Conservation (phyloP, 2,888 invertebrate genomes). For the Alsophila aescularia region DNA sequence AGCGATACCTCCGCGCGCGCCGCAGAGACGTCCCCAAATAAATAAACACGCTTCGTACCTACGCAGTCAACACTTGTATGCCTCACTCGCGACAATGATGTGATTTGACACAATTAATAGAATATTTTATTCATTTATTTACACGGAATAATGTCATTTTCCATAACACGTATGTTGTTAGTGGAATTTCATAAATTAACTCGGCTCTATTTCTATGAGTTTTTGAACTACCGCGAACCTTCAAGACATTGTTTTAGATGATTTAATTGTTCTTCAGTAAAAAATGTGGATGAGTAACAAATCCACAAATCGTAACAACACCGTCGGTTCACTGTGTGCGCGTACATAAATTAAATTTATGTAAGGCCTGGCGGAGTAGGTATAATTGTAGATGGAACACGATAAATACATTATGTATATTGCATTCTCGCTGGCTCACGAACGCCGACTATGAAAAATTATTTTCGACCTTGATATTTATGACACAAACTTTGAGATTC, state of each 20-base stretch:
- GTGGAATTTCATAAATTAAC: constrained; percentile 4
- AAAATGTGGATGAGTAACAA: constrained; percentile 21
- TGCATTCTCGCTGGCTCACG: constrained; percentile 48
- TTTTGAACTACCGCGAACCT: constrained; percentile 17
- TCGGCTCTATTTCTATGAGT: constrained; percentile 1
- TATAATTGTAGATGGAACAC: constrained; percentile 46
- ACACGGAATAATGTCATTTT: constrained; percentile 53
- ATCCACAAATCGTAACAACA: constrained; percentile 16
- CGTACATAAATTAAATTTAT: constrained; percentile 40
- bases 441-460: constrained; percentile 55
- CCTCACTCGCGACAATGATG: constrained; percentile 58
- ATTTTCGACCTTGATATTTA: constrained; percentile 68
- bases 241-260: constrained; percentile 10
- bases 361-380: constrained; percentile 38
- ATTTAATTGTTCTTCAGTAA: constrained; percentile 14
- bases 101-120: constrained; percentile 53
- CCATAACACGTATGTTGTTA: constrained; percentile 34
- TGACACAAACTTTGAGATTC: constrained; percentile 60
- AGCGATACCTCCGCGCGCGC: constrained; percentile 55
- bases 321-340: constrained; percentile 32
- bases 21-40: constrained; percentile 60
- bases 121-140: constrained; percentile 58
- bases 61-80: constrained; percentile 69
- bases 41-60: constrained; percentile 67
- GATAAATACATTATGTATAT: constrained; percentile 49